These are phyloP conservation scores for Barypeithes pellucidus DNA, from an alignment of 2,888 invertebrate species.

Conservation along the genomic window DNA sequence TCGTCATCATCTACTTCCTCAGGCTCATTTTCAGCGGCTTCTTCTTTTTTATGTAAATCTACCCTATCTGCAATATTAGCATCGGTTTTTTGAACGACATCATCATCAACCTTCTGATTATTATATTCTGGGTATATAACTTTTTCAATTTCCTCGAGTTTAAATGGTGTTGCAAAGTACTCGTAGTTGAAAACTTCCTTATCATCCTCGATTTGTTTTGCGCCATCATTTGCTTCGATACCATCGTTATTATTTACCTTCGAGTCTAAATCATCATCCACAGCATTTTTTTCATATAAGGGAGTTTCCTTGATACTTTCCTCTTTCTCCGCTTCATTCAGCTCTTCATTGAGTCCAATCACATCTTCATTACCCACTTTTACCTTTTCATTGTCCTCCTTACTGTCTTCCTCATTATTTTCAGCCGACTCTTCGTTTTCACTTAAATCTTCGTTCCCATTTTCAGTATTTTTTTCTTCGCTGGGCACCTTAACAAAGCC, in stretches of 20 bases:
- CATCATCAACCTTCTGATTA: conserved; percentile 23
- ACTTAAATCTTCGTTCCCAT: conserved; percentile 3
- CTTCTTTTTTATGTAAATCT: background rate
- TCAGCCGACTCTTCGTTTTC: background rate
- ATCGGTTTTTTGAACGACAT: conserved; percentile 2
- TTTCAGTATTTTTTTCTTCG: background rate
- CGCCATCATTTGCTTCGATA: background rate
- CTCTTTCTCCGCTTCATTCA: conserved; percentile 20
- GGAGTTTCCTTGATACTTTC: conserved; percentile 15
- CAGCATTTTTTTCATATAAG: conserved; percentile 22
- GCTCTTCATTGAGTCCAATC: conserved; percentile 22
- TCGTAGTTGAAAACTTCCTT: conserved; percentile 19
- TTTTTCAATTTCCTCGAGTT: conserved; percentile 43
- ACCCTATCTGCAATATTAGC: conserved; percentile 1
- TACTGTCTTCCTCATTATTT: conserved; percentile 10
- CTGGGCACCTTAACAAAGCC: background rate
- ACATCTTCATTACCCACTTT: conserved; percentile 41
- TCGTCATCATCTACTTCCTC: conserved; percentile 28
- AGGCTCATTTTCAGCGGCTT: background rate
- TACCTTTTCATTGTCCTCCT: conserved; percentile 17
- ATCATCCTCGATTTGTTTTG: background rate
- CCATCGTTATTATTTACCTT: conserved; percentile 22
- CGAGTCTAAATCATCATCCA: conserved; percentile 26
- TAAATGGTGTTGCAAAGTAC: conserved; percentile 25
- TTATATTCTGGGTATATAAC: conserved; percentile 22